phyloP scores from a whole-genome alignment of 2,888 invertebrate genomes.

The Oscheius sp. region DNA sequence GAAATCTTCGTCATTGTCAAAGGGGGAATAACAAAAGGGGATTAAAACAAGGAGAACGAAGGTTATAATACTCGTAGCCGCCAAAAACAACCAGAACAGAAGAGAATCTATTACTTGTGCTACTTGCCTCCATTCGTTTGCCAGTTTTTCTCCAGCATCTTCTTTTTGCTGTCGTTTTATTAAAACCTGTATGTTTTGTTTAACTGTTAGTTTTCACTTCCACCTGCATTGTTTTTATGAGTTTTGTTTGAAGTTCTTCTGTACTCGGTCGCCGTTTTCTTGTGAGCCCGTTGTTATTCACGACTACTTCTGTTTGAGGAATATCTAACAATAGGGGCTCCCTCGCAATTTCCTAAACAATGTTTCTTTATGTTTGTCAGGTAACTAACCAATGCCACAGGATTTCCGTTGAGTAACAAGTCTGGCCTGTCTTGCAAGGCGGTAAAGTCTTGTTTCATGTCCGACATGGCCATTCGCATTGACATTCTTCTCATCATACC shows the following conservation, averaged over 20 bases:
- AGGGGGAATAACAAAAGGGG: slow-evolving; percentile 67
- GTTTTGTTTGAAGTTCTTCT: slow-evolving; percentile 41
- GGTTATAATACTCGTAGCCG: slow-evolving; percentile 74
- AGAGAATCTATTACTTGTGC: slow-evolving; percentile 75
- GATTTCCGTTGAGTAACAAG: slow-evolving; percentile 7
- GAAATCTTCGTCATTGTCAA: slow-evolving; percentile 15
- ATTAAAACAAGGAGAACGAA: slow-evolving; percentile 74
- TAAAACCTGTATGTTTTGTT: slow-evolving; percentile 70
- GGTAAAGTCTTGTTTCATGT: slow-evolving; percentile 31
- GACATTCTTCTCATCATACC: slow-evolving; percentile 34
- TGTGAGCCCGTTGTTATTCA: slow-evolving; percentile 8
- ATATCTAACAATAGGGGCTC: slow-evolving; percentile 20
- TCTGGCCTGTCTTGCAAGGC: slow-evolving; percentile 17
- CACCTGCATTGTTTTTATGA: slow-evolving; percentile 71
- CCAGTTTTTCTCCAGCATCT: slow-evolving; percentile 72
- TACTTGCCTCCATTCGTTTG: slow-evolving; percentile 75
- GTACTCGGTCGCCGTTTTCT: slow-evolving; percentile 33
- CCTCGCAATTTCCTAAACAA: background rate
- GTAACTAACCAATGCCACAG: background rate
- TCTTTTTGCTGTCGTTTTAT: slow-evolving; percentile 73
- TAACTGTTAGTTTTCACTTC: background rate
- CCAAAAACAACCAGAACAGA: slow-evolving; percentile 75
- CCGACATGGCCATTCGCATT: slow-evolving; percentile 32
- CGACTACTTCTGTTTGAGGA: slow-evolving; percentile 24
- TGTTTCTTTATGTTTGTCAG: background rate